Percentiles rank a stretch among this genome's conserved stretches.
Evolutionary conservation across 2,113 vertebrate species (phyloP).

Genomic region (Mobula hypostoma): DNA sequence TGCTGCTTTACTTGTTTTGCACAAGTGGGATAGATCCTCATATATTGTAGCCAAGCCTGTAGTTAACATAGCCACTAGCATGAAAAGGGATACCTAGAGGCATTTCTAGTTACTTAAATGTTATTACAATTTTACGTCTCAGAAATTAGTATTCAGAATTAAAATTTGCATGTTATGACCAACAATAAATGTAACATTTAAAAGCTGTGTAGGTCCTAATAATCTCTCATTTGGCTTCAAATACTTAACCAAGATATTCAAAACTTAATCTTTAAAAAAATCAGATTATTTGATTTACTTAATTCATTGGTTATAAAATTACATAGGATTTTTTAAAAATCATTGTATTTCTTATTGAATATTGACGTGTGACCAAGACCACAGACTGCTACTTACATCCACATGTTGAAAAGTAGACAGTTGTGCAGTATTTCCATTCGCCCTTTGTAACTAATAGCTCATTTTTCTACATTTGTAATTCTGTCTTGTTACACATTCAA

Average conservation of each 20-base stretch:
- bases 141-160: background rate
- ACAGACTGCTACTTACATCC: background rate
- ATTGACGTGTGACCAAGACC: background rate
- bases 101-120: background rate
- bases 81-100: background rate
- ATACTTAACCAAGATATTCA: background rate
- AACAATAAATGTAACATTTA: background rate
- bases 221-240: background rate
- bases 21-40: background rate
- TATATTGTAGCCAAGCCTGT: background rate
- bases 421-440: background rate
- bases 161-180: background rate
- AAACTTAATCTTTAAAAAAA: background rate
- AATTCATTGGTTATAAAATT: background rate
- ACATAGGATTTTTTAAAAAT: background rate
- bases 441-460: background rate
- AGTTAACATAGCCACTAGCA: background rate
- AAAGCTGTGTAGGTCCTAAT: background rate
- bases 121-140: background rate
- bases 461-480: conserved; percentile 3
- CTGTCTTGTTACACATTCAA: background rate
- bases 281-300: background rate
- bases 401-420: background rate
- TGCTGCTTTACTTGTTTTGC: background rate
- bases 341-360: background rate